phyloP scores from a whole-genome alignment of 2,113 vertebrate species.

The Apeltes quadracus region DNA sequence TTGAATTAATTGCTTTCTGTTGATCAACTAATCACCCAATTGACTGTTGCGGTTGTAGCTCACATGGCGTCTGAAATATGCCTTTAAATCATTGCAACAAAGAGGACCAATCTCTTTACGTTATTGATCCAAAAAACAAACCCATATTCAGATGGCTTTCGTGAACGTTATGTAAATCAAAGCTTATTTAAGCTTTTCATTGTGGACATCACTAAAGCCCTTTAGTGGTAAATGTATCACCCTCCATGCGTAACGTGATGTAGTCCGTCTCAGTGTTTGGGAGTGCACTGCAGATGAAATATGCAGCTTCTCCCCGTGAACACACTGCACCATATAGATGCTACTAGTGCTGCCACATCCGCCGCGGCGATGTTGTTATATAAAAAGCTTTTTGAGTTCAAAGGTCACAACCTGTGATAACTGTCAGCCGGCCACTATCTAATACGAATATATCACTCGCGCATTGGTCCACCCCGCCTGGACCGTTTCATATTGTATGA shows the following conservation, averaged over 20 bases:
- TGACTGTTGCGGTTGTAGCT: background rate
- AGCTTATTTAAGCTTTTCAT: background rate
- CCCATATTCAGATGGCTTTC: background rate
- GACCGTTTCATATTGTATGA: slow-evolving; percentile 39
- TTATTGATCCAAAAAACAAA: background rate
- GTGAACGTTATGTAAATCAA: background rate
- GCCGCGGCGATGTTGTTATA: slow-evolving; percentile 2
- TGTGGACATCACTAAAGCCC: background rate
- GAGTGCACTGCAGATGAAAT: slow-evolving; percentile 14
- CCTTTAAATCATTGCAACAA: background rate
- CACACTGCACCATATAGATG: slow-evolving; percentile 2
- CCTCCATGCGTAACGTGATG: background rate
- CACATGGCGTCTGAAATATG: background rate
- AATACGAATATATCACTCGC: slow-evolving; percentile 30
- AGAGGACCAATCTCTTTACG: background rate
- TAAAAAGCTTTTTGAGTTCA: slow-evolving; percentile 41
- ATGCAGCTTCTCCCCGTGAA: background rate
- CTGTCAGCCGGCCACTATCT: slow-evolving; percentile 38
- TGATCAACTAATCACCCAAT: background rate
- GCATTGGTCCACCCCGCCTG: slow-evolving; percentile 13
- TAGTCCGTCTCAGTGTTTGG: background rate
- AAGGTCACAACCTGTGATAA: slow-evolving; percentile 48
- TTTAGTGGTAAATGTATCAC: background rate
- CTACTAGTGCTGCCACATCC: too few species aligned
- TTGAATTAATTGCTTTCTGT: background rate